phyloP scores from a whole-genome alignment of 2,113 vertebrate genomes.

The Prunella fulvescens region DNA sequence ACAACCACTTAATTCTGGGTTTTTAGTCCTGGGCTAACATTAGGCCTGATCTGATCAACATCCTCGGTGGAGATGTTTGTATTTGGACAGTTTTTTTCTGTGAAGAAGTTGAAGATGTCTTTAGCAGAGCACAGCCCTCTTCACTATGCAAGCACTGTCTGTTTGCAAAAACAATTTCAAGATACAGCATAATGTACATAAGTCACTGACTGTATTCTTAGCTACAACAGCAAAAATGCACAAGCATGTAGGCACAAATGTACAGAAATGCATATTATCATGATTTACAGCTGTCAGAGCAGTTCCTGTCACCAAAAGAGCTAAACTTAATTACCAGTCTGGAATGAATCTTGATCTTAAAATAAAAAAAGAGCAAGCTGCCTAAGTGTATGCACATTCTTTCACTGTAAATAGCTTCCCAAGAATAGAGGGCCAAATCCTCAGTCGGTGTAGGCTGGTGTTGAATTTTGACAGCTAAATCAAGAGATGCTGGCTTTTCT shows the following conservation, averaged over 20 bases:
- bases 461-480: background rate
- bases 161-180: background rate
- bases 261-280: background rate
- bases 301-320: background rate
- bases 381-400: background rate
- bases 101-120: background rate
- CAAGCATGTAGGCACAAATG: background rate
- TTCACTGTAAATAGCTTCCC: background rate
- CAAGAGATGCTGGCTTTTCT: background rate
- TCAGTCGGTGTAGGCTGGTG: background rate
- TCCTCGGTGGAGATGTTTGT: background rate
- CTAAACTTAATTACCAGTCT: conserved; percentile 40
- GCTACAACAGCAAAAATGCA: background rate
- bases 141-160: background rate
- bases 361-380: conserved; percentile 6
- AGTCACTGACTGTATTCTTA: background rate
- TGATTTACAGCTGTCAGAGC: conserved; percentile 29
- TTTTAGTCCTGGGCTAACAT: background rate
- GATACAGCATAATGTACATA: background rate
- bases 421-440: background rate
- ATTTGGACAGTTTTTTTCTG: background rate
- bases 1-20: background rate
- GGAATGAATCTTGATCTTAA: background rate
- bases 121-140: background rate
- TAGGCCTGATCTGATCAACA: background rate